phyloP scores from a whole-genome alignment of 2,113 vertebrate genomes.

The Hystrix cristata region DNA sequence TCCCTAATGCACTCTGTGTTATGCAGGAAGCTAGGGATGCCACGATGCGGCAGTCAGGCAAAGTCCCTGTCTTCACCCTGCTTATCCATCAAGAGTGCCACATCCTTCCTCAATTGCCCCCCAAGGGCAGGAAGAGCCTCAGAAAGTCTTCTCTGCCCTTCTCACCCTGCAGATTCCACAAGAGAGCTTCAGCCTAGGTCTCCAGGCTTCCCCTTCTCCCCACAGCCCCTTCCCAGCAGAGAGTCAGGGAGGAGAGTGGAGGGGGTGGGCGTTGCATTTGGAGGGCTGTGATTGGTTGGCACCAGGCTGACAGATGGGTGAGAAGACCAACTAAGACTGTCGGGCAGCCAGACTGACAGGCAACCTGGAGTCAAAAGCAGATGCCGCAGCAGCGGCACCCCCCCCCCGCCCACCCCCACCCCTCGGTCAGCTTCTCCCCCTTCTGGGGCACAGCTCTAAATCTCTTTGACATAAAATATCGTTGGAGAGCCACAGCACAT shows the following conservation, averaged over 20 bases:
- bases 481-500: constrained; percentile 85
- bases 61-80: not conserved
- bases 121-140: not conserved
- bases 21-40: not conserved
- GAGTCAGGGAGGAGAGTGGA: not conserved
- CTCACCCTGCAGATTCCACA: not conserved
- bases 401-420: not conserved
- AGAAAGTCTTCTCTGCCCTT: not conserved
- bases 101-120: not conserved
- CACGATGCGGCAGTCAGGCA: accelerated
- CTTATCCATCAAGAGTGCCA: not conserved
- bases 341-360: constrained; percentile 10
- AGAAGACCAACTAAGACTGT: constrained; percentile 56
- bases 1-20: too few relatives aligned
- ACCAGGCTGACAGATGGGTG: constrained; percentile 41
- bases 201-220: not conserved
- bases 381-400: not conserved
- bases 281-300: constrained; percentile 66
- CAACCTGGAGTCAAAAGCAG: not conserved
- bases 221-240: not conserved
- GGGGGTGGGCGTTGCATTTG: not conserved
- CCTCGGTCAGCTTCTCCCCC: not conserved
- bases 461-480: constrained; percentile 88
- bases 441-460: constrained; percentile 81
- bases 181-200: not conserved